These are phyloP conservation scores for Hemicentrotus pulcherrimus DNA, from an alignment of 35 echinoderm and acorn worm species.

Conservation along the genomic window DNA sequence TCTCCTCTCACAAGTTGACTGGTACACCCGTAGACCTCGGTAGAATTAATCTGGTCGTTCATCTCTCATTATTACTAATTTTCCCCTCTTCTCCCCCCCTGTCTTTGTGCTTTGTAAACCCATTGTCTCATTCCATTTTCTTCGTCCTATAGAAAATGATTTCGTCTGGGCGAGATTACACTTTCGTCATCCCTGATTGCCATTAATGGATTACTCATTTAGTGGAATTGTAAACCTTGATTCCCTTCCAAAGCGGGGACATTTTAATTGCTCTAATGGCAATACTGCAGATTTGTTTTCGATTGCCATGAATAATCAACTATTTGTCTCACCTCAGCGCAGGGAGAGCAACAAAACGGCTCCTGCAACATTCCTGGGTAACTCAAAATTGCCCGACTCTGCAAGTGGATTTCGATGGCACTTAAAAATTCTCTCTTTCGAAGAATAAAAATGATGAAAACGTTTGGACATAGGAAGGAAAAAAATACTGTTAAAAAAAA, in stretches of 20 bases:
- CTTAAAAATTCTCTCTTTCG: too few species aligned
- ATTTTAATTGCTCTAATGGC: slow-evolving; percentile 11
- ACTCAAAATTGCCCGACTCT: not conserved
- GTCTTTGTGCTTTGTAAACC: not conserved
- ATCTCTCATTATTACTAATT: not conserved
- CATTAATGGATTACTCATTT: not conserved
- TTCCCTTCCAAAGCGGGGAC: not conserved
- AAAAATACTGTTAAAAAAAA: too few species aligned
- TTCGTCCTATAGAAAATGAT: not conserved
- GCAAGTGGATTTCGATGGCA: too few species aligned
- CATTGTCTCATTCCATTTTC: not conserved
- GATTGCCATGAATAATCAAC: not conserved
- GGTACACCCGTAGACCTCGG: not conserved
- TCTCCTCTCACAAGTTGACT: not conserved
- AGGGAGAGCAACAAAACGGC: not conserved
- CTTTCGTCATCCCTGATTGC: not conserved
- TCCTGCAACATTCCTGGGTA: not conserved
- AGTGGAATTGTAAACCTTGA: not conserved
- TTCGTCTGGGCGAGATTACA: not conserved
- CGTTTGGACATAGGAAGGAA: too few species aligned
- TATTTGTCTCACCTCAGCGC: not conserved
- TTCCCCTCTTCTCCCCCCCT: not conserved
- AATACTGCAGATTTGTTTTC: not conserved
- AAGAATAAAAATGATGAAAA: too few species aligned
- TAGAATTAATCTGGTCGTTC: not conserved